These are phyloP conservation scores for Lepisosteus osseus DNA, from an alignment of 2,113 vertebrate species.

Conservation along the genomic window DNA sequence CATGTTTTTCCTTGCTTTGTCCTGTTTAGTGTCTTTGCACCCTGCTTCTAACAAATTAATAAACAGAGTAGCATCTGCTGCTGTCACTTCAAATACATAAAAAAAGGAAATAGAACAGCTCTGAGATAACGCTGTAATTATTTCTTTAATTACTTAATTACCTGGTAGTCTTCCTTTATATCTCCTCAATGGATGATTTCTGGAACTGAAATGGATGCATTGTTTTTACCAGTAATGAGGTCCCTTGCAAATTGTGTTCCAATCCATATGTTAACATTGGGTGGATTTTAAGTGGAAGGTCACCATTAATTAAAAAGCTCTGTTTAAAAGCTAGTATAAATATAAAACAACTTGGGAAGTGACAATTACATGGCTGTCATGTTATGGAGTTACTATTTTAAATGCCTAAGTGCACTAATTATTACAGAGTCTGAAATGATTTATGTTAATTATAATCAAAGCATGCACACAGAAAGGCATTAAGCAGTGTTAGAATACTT, in stretches of 20 bases:
- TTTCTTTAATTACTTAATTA: constrained; percentile 6
- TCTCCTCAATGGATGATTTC: background rate
- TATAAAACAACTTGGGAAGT: background rate
- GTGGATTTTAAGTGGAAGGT: background rate
- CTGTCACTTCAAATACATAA: constrained; percentile 20
- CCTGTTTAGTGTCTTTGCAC: constrained; percentile 30
- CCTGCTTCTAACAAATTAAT: constrained; percentile 21
- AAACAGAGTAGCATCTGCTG: constrained; percentile 25
- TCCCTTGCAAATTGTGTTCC: constrained; percentile 2
- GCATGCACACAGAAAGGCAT: background rate
- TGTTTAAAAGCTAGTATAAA: background rate
- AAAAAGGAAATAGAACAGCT: background rate
- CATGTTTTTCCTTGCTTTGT: constrained; percentile 54
- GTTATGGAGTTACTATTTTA: background rate
- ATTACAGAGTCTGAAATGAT: background rate
- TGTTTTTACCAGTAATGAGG: background rate
- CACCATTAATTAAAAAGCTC: background rate
- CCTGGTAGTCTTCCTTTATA: background rate
- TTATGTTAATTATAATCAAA: background rate
- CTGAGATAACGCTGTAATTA: background rate
- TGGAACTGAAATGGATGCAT: background rate
- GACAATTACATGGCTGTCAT: background rate
- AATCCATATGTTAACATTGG: background rate
- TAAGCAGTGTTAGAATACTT: background rate
- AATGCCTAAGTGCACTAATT: background rate